phyloP scores from a whole-genome alignment of 2,113 vertebrate genomes.

The Tachysurus vachellii region DNA sequence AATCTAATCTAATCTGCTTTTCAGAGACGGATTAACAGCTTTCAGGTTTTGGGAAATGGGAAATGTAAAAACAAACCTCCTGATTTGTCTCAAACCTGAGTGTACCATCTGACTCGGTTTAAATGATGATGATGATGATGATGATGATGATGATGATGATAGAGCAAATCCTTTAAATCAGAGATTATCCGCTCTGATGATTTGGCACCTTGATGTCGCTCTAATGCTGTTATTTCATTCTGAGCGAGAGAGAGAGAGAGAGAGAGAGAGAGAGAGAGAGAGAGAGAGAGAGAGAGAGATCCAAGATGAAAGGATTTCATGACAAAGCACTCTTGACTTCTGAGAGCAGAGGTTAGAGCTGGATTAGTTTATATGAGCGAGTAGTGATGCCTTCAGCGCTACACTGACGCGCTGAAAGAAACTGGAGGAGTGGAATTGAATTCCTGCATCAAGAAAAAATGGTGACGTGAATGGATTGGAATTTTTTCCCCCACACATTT shows the following conservation, averaged over 20 bases:
- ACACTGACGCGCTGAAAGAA: neutral
- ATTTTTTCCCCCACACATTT: neutral
- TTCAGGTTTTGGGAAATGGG: conserved; percentile 3
- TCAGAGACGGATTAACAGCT: neutral
- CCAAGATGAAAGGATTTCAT: neutral
- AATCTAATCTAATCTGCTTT: neutral
- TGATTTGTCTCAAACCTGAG: neutral
- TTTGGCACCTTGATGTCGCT: neutral
- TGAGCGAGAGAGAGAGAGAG: neutral
- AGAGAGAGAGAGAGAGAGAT: neutral
- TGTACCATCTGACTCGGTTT: conserved; percentile 1
- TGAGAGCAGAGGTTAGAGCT: neutral
- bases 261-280: neutral
- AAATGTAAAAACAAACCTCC: neutral
- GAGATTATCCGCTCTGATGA: conserved; percentile 11
- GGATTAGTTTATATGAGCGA: conserved; percentile 6
- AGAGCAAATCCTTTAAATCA: neutral
- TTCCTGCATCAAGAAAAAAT: conserved; percentile 5
- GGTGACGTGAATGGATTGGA: conserved; percentile 14
- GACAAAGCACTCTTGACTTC: neutral
- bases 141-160: neutral
- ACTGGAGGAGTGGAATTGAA: conserved; percentile 27
- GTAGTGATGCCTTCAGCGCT: neutral
- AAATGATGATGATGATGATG: conserved; percentile 5
- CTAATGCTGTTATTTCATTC: neutral